These are phyloP conservation scores for Muricea muricata DNA, from an alignment of 92 coral and sea anemone genomes.

Conservation along the genomic window DNA sequence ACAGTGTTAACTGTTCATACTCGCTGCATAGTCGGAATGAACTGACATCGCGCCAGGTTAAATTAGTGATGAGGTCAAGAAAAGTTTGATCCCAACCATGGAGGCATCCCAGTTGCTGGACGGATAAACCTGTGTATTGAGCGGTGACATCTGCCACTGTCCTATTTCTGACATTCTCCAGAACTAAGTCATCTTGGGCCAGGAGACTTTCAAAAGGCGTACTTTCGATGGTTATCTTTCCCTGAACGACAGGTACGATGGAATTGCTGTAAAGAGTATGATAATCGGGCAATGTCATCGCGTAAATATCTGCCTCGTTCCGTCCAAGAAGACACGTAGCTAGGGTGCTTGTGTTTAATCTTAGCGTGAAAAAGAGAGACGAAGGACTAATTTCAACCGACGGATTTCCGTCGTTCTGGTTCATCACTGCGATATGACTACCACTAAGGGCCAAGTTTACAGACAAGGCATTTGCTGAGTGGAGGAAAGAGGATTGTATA, in stretches of 20 bases:
- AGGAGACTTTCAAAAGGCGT: neutral
- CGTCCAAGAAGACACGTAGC: neutral
- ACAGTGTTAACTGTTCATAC: neutral
- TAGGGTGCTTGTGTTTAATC: neutral
- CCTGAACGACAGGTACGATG: neutral
- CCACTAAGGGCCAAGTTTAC: neutral
- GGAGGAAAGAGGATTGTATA: conserved; percentile 2
- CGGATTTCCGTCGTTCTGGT: neutral
- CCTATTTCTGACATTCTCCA: neutral
- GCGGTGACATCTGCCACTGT: conserved; percentile 18
- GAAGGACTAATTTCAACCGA: conserved; percentile 10
- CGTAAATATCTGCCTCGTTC: neutral
- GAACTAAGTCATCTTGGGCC: neutral
- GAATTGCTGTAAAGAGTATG: neutral
- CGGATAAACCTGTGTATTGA: conserved; percentile 26
- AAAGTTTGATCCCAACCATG: conserved; percentile 4
- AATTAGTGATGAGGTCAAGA: neutral
- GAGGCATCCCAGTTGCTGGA: neutral
- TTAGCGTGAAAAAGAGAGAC: neutral
- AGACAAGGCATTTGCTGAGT: conserved; percentile 14
- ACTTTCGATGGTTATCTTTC: neutral
- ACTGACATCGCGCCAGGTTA: conserved; percentile 35
- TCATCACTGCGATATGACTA: neutral
- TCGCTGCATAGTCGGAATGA: conserved; percentile 17
- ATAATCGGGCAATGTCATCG: conserved; percentile 19